Base-by-base conservation (phyloP, 2,888 invertebrate genomes). In the Tortricodes alternella region DNA sequence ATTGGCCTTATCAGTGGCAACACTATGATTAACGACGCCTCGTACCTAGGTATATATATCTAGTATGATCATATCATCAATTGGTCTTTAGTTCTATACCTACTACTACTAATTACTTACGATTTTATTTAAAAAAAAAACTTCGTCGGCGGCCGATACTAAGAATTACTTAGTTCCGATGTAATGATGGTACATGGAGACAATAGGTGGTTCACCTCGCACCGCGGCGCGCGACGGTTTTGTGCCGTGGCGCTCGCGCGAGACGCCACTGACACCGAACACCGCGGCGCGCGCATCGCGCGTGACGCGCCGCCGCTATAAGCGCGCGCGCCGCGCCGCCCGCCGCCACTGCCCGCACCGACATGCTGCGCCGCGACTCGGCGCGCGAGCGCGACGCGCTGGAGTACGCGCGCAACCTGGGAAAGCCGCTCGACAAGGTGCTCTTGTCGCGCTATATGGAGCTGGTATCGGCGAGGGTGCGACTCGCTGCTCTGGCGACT, bases 281-380 rank as follows among this genome's bases (percentile, higher is more conserved):
- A 27, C 15, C 19, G 49, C 34, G n/a, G n/a, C n/a, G n/a, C n/a
- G 16, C 21, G 43, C 35, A 37, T 8, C 13, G 18, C 16, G 39
- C 39, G 39, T 13, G 11, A 2, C 39, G 39, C 11, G 21, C 23
- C 21, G 21, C 19, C n/a, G 15, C 27, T 44, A 37, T 38, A 46
- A 3, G 16, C 15, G 29, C 37, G 11, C n/a, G 29, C 37, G 11
- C n/a, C 16, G 39, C 39, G 39, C 21, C 6, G 6, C 39, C 21
- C 11, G 21, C 23, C 21, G 21, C 19, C n/a, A n/a, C 27, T 44
- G 16, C 15, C 21, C 37, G 11, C 0, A 27, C 19, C 23, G 21
- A 46, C 21, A 46, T 46, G 50, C 19, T 50, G 46, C 51, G 57
- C 21, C 50, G 57, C 37, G 44, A 46, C 24, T 48, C 48, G 43